Evolutionary conservation across 2,797 vertebrate genomes (phyloP).

Genomic region (Megaceryle alcyon): DNA sequence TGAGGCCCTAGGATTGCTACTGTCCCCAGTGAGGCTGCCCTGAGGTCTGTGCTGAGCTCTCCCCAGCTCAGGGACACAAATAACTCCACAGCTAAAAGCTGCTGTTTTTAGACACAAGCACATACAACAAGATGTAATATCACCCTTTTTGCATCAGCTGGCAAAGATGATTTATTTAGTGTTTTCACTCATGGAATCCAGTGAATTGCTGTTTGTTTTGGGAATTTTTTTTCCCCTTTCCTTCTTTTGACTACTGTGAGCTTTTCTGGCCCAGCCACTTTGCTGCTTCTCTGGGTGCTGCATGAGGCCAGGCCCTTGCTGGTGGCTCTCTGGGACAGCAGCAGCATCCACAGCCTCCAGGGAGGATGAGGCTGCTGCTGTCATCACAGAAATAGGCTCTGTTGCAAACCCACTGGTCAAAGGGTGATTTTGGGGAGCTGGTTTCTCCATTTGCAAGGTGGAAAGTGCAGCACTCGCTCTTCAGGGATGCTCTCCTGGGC

Average conservation of each 20-base stretch:
- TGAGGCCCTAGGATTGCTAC: not conserved
- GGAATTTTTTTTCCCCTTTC: not conserved
- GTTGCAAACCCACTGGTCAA: not conserved
- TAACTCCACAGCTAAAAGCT: not conserved
- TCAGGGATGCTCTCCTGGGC: not conserved
- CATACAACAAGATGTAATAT: not conserved
- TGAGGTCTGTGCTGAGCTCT: not conserved
- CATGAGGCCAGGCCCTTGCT: not conserved
- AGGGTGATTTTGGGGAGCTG: not conserved
- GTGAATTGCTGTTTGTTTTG: not conserved
- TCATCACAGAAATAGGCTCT: not conserved
- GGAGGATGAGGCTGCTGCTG: not conserved
- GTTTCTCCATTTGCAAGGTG: not conserved
- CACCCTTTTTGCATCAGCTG: not conserved
- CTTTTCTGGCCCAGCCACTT: not conserved
- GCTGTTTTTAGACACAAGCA: not conserved
- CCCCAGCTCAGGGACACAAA: not conserved
- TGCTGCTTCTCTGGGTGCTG: not conserved
- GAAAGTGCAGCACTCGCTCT: not conserved
- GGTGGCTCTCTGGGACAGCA: not conserved
- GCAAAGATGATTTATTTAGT: not conserved
- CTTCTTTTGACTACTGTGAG: not conserved
- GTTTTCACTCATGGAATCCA: not conserved
- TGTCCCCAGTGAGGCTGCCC: not conserved
- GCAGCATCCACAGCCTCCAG: rapidly evolving